Evolutionary conservation across 1,140 invertebrate species (phyloP).

Genomic region (Heliconius nattereri): DNA sequence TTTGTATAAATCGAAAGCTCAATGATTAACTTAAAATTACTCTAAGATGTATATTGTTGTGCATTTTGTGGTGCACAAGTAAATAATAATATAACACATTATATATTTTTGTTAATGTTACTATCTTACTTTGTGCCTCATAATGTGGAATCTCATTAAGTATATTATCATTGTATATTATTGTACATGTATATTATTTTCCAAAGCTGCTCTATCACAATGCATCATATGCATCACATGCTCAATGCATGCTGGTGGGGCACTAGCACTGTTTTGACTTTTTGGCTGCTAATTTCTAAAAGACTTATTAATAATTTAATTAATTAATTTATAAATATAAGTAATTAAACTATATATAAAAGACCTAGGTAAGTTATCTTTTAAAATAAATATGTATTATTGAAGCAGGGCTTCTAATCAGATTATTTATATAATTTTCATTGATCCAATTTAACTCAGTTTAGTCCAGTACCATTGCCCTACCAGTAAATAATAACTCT

Average conservation of each 20-base stretch:
- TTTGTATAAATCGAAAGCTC: slow-evolving; percentile 80
- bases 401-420: slow-evolving; percentile 20
- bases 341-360: not conserved
- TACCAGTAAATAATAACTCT: not conserved
- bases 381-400: slow-evolving; percentile 1
- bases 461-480: not conserved
- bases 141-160: slow-evolving; percentile 73
- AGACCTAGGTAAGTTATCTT: not conserved
- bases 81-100: slow-evolving; percentile 62
- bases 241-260: slow-evolving; percentile 55
- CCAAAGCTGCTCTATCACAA: slow-evolving; percentile 55
- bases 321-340: slow-evolving; percentile 3
- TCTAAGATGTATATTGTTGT: slow-evolving; percentile 43
- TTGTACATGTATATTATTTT: slow-evolving; percentile 38
- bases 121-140: slow-evolving; percentile 74
- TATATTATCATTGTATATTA: slow-evolving; percentile 47
- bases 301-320: slow-evolving; percentile 8
- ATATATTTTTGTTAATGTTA: slow-evolving; percentile 69
- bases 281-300: slow-evolving; percentile 8
- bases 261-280: slow-evolving; percentile 15
- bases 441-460: not conserved
- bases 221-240: slow-evolving; percentile 50
- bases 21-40: slow-evolving; percentile 77
- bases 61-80: slow-evolving; percentile 66
- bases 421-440: slow-evolving; percentile 4